A percentile compares a stretch with the other conserved stretches of the same genome.
Conservation (phyloP, 2,113 vertebrate genomes). For the Diphyllodes magnificus region DNA sequence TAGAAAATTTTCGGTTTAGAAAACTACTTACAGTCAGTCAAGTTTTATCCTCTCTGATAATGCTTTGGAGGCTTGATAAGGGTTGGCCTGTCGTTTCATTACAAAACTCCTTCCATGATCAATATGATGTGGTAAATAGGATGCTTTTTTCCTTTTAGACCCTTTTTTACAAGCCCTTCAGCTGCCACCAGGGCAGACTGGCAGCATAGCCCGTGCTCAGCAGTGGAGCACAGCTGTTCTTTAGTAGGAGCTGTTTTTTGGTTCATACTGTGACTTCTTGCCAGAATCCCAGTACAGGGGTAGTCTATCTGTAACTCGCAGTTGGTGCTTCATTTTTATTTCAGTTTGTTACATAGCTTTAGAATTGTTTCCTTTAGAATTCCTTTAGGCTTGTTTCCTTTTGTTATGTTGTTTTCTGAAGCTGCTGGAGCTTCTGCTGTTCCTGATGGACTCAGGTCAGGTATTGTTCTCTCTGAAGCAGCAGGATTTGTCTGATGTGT, state of each 20-base stretch:
- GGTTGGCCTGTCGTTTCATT: not conserved
- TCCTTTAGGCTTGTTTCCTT: not conserved
- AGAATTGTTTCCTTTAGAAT: not conserved
- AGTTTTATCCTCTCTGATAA: not conserved
- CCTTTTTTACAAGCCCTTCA: not conserved
- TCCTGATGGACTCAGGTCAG: not conserved
- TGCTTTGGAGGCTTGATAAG: not conserved
- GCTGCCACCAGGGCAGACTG: not conserved
- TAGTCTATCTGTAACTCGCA: not conserved
- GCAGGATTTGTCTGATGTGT: not conserved
- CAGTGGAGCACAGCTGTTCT: not conserved
- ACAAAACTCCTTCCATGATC: not conserved
- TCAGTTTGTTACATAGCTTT: not conserved
- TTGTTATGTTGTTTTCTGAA: accelerated
- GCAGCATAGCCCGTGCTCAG: not conserved
- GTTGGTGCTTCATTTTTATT: not conserved
- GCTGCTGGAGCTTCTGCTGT: not conserved
- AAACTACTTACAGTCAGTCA: not conserved
- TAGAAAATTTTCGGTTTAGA: not conserved
- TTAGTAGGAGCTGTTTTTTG: not conserved
- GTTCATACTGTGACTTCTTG: not conserved
- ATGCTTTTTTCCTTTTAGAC: not conserved
- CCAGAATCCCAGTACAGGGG: not conserved
- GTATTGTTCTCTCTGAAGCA: not conserved
- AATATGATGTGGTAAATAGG: not conserved